Conservation (phyloP, 1,140 invertebrate species). For the Gyrodactylus salaris region DNA sequence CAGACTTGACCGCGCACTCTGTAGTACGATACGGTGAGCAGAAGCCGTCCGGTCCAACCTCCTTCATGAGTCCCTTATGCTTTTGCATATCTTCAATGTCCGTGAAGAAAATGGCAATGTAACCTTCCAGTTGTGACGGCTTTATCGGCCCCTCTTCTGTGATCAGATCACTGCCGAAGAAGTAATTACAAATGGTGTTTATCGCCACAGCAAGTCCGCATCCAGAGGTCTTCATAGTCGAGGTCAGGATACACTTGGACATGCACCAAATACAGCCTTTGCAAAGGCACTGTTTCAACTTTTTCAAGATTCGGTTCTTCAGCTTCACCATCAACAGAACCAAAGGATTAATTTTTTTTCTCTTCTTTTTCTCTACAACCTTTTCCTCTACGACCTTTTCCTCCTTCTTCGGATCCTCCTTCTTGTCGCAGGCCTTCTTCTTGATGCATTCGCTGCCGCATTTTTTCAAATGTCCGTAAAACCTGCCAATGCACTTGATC, state of each 20-base stretch:
- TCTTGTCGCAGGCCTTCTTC: not conserved
- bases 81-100: not conserved
- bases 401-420: no score
- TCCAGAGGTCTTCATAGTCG: not conserved
- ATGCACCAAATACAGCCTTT: not conserved
- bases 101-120: not conserved
- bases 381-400: not conserved
- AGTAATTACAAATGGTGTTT: not conserved
- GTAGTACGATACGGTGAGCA: no score
- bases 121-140: not conserved
- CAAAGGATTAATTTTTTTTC: not conserved
- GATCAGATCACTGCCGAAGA: not conserved
- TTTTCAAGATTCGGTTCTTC: not conserved
- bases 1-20: no score
- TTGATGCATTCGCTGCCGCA: not conserved
- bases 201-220: not conserved
- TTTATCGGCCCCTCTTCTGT: not conserved
- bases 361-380: no score
- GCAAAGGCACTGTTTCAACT: not conserved
- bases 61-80: no score
- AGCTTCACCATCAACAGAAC: not conserved
- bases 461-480: not conserved
- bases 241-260: not conserved
- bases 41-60: no score
- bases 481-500: not conserved